These are phyloP conservation scores for Neosilurus mollespiculum DNA, from an alignment of 2,797 vertebrate genomes.

Conservation along the genomic window DNA sequence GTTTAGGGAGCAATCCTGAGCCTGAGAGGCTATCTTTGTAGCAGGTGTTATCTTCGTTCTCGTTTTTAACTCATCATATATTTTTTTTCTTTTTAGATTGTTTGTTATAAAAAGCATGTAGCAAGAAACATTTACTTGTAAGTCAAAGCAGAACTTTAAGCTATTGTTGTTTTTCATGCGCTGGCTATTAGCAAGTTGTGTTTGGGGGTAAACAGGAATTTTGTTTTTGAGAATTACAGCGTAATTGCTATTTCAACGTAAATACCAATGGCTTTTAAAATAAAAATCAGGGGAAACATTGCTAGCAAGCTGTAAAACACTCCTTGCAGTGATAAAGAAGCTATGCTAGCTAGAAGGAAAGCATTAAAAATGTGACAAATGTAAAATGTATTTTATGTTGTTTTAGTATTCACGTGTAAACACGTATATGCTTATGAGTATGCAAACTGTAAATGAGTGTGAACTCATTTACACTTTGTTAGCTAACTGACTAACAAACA, in stretches of 20 bases:
- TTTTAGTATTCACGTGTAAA: no score
- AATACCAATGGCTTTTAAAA: background rate
- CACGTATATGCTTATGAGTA: no score
- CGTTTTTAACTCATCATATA: background rate
- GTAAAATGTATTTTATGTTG: no score
- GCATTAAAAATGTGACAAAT: no score
- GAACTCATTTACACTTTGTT: no score
- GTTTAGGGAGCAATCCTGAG: conserved; percentile 38
- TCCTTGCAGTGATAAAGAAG: no score
- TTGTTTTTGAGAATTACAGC: background rate
- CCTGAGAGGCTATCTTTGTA: background rate
- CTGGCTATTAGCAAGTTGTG: background rate
- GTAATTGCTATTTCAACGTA: background rate
- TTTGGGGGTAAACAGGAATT: background rate
- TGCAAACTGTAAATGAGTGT: no score
- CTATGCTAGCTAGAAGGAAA: no score
- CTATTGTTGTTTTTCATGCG: no score
- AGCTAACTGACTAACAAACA: no score
- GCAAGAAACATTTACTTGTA: background rate
- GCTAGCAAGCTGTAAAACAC: no score
- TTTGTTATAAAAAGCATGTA: background rate
- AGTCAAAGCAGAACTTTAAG: background rate
- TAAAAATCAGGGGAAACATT: no score
- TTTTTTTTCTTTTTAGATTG: background rate
- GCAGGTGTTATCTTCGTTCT: background rate